Evolutionary conservation across 2,888 invertebrate species (phyloP).

Genomic region (Raillietiella orientalis): DNA sequence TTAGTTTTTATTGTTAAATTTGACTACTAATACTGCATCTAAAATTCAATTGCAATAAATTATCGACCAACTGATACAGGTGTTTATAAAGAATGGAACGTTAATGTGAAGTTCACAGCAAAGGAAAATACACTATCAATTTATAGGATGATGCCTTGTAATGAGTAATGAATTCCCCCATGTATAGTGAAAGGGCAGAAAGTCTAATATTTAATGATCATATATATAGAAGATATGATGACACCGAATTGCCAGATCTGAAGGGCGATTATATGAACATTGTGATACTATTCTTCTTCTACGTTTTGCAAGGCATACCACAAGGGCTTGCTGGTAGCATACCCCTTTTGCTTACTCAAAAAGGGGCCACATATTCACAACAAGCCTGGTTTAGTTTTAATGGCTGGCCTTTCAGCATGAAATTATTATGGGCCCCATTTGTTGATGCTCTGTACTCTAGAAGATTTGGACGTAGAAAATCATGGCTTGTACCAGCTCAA

Average conservation of each 20-base stretch:
- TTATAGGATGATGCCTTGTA: too few species aligned
- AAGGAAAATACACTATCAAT: too few species aligned
- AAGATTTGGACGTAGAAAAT: slow-evolving; percentile 60
- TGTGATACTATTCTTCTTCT: slow-evolving; percentile 56
- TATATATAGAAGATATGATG: too few species aligned
- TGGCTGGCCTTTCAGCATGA: slow-evolving; percentile 37
- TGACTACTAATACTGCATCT: too few species aligned
- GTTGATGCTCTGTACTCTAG: slow-evolving; percentile 68
- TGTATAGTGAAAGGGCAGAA: too few species aligned
- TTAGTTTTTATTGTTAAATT: too few species aligned
- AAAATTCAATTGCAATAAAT: too few species aligned
- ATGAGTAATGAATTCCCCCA: too few species aligned
- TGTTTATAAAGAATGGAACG: too few species aligned
- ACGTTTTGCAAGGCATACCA: slow-evolving; percentile 71
- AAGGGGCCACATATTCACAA: slow-evolving; percentile 69
- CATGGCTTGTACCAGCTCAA: slow-evolving; percentile 77
- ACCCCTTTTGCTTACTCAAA: slow-evolving; percentile 76
- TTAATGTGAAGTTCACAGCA: too few species aligned
- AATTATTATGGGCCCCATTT: slow-evolving; percentile 90
- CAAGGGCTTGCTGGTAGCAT: slow-evolving; percentile 74
- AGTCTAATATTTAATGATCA: too few species aligned
- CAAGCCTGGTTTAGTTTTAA: slow-evolving; percentile 28
- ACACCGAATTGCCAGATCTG: slow-evolving; percentile 1
- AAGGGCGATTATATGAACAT: slow-evolving; percentile 22
- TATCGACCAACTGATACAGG: too few species aligned